These are phyloP conservation scores for Propsilocerus akamusi DNA, from an alignment of 1,140 invertebrate species.

Conservation along the genomic window DNA sequence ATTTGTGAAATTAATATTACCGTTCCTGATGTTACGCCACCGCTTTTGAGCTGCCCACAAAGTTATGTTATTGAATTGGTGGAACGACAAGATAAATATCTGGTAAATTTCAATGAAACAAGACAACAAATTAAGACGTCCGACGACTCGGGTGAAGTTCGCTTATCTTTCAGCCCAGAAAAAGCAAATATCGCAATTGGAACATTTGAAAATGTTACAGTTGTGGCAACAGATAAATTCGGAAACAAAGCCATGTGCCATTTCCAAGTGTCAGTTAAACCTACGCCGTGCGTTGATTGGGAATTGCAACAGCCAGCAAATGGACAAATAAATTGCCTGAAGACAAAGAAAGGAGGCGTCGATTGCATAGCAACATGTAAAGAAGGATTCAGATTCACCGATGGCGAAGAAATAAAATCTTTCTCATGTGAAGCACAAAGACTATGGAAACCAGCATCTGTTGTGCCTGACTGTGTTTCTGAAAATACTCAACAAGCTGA, in stretches of 20 bases:
- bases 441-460: constrained; percentile 62
- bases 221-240: constrained; percentile 70
- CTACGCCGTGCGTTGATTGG: constrained; percentile 87
- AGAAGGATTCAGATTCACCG: constrained; percentile 79
- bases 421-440: constrained; percentile 64
- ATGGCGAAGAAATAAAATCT: constrained; percentile 69
- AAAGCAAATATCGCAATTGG: constrained; percentile 72
- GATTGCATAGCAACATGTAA: constrained; percentile 85
- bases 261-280: constrained; percentile 85
- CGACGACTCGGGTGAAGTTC: constrained; percentile 78
- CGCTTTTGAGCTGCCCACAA: constrained; percentile 83
- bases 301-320: constrained; percentile 74
- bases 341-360: constrained; percentile 50
- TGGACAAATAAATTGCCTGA: constrained; percentile 72
- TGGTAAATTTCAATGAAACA: constrained; percentile 86
- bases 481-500: constrained; percentile 85
- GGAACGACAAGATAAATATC: constrained; percentile 75
- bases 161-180: constrained; percentile 65
- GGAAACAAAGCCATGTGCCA: constrained; percentile 81
- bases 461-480: constrained; percentile 85
- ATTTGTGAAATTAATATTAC: constrained; percentile 94
- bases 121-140: constrained; percentile 66
- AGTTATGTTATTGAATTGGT: constrained; percentile 87
- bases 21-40: constrained; percentile 83
- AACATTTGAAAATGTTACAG: constrained; percentile 88